These are phyloP conservation scores for Chromoteleia sp. DNA, from an alignment of 2,888 invertebrate species.

Conservation along the genomic window DNA sequence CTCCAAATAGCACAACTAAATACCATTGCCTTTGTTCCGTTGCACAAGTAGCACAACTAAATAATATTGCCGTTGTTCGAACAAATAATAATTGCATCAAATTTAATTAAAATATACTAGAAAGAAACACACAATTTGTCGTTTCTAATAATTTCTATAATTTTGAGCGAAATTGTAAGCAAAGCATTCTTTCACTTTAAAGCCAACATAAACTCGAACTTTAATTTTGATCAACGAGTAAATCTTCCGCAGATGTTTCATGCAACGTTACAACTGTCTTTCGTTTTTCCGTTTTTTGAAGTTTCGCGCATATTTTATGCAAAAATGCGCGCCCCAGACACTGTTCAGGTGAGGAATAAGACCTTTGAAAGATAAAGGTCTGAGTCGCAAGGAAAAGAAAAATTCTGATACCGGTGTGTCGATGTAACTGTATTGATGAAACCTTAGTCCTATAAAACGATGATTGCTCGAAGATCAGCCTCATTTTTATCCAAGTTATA, in stretches of 20 bases:
- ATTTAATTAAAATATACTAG: no score
- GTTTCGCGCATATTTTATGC: conserved; percentile 44
- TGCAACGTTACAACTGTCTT: conserved; percentile 54
- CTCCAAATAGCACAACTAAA: no score
- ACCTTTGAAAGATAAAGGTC: conserved; percentile 35
- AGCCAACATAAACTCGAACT: conserved; percentile 14
- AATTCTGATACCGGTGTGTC: conserved; percentile 15
- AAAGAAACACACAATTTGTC: no score
- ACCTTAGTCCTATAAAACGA: conserved; percentile 14
- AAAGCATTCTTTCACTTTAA: conserved; percentile 8
- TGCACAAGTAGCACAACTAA: no score
- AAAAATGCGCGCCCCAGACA: conserved; percentile 46
- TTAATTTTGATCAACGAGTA: conserved; percentile 42
- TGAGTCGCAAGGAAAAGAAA: conserved; percentile 9
- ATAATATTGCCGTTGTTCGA: no score
- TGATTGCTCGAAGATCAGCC: conserved; percentile 45
- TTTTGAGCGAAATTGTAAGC: background rate
- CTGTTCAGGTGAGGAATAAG: conserved; percentile 27
- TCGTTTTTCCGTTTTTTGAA: conserved; percentile 25
- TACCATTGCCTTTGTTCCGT: no score
- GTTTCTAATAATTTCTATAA: no score
- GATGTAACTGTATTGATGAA: conserved; percentile 41
- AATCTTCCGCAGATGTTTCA: conserved; percentile 46
- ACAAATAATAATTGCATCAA: no score
- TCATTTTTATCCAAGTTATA: conserved; percentile 44